These are phyloP conservation scores for Eulemur rufifrons DNA, from an alignment of 2,113 vertebrate genomes.

Conservation along the genomic window DNA sequence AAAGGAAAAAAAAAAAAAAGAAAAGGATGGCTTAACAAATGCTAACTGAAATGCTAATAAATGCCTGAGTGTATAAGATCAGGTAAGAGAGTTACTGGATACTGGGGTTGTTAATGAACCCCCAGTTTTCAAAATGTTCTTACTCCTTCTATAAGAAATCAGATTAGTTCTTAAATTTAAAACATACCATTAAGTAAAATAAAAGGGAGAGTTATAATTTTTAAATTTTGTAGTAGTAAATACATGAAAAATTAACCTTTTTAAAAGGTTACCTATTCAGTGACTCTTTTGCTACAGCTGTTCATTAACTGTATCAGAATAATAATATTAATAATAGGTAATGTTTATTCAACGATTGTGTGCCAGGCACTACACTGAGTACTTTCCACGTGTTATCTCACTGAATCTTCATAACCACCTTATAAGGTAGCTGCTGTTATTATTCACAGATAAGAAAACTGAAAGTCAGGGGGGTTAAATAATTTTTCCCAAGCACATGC, in stretches of 20 bases:
- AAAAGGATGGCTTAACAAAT: not conserved
- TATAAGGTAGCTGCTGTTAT: not conserved
- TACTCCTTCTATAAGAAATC: not conserved
- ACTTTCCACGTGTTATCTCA: not conserved
- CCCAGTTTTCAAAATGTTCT: not conserved
- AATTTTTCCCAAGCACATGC: not conserved
- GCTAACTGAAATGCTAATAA: not conserved
- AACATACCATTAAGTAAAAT: not conserved
- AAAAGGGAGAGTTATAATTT: not conserved
- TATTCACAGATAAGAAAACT: not conserved
- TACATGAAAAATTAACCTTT: conserved; percentile 24
- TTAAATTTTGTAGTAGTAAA: not conserved
- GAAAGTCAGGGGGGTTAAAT: not conserved
- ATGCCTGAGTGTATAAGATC: not conserved
- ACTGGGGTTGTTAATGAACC: not conserved
- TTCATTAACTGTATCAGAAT: conserved; percentile 20
- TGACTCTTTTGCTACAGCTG: not conserved
- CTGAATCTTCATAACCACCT: not conserved
- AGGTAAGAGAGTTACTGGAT: not conserved
- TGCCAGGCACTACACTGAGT: not conserved
- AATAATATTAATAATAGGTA: not conserved
- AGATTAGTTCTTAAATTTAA: conserved; percentile 42
- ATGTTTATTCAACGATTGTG: not conserved
- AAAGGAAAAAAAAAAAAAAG: too few species aligned
- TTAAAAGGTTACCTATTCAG: not conserved